Conservation (phyloP, 2,113 vertebrate species). For the Sphyrna mokarran region DNA sequence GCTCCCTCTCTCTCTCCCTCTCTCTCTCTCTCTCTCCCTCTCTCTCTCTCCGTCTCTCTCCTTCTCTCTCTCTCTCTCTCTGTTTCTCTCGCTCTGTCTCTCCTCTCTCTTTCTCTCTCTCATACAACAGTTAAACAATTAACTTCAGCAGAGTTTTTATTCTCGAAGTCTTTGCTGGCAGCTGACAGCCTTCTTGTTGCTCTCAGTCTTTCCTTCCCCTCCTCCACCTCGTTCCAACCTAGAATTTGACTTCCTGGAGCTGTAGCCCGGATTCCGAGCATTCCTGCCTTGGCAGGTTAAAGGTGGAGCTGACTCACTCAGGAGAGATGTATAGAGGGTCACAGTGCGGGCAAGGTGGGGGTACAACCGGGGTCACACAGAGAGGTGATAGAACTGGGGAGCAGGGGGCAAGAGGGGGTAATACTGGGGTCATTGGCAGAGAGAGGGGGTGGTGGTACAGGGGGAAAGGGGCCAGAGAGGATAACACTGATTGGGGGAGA, state of each 20-base stretch:
- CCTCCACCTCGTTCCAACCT: neutral
- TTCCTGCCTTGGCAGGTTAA: neutral
- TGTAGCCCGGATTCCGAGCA: neutral
- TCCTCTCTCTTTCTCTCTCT: neutral
- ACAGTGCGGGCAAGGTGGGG: too few relatives aligned
- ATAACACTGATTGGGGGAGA: too few relatives aligned
- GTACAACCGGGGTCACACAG: too few relatives aligned
- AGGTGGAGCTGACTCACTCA: neutral
- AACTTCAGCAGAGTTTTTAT: neutral
- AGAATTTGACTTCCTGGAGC: neutral
- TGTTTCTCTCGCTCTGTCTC: neutral
- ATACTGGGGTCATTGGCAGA: too few relatives aligned
- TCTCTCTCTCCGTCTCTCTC: neutral
- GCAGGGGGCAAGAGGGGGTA: too few relatives aligned
- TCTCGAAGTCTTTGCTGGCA: neutral
- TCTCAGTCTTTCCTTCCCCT: neutral
- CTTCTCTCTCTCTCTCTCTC: neutral
- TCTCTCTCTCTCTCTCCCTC: neutral
- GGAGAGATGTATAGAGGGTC: too few relatives aligned
- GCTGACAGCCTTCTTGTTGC: neutral
- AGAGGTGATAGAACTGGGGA: too few relatives aligned
- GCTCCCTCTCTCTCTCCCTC: too few relatives aligned
- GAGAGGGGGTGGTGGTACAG: too few relatives aligned
- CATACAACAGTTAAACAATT: neutral
- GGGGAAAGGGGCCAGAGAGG: too few relatives aligned